Percentiles rank a stretch among this genome's conserved stretches.
These are phyloP conservation scores for Bombyx mandarina DNA, from an alignment of 1,140 invertebrate species.

Conservation along the genomic window DNA sequence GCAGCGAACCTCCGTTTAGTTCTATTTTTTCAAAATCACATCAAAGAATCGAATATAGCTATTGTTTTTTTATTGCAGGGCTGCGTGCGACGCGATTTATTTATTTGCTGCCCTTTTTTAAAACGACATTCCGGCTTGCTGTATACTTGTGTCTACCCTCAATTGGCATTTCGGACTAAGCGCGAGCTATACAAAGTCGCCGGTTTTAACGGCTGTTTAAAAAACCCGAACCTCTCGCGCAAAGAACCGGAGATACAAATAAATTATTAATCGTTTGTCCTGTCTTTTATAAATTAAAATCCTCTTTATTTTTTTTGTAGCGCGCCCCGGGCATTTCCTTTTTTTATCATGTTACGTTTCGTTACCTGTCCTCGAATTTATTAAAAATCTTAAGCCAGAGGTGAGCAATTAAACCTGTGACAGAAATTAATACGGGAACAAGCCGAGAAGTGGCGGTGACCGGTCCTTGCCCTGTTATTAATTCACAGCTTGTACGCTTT, in stretches of 20 bases:
- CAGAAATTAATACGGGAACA: conserved; percentile 62
- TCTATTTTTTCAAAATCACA: conserved; percentile 69
- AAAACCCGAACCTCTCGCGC: conserved; percentile 56
- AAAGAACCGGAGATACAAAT: conserved; percentile 66
- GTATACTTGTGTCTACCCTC: conserved; percentile 69
- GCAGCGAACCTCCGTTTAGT: conserved; percentile 54
- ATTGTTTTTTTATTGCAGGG: conserved; percentile 56
- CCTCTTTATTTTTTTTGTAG: conserved; percentile 57
- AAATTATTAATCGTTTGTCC: conserved; percentile 72
- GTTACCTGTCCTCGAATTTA: conserved; percentile 61
- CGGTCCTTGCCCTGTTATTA: conserved; percentile 28
- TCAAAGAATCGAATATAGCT: conserved; percentile 69
- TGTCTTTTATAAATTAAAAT: conserved; percentile 72
- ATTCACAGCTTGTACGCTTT: conserved; percentile 35
- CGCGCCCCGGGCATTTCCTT: conserved; percentile 41
- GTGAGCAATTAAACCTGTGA: conserved; percentile 64
- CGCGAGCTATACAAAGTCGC: conserved; percentile 65
- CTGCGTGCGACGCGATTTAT: conserved; percentile 69
- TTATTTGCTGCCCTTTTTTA: conserved; percentile 66
- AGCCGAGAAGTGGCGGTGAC: conserved; percentile 23
- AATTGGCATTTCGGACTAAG: conserved; percentile 69
- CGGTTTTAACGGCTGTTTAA: conserved; percentile 69
- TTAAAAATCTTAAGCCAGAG: conserved; percentile 64
- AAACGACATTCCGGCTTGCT: conserved; percentile 66
- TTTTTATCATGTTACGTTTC: conserved; percentile 51